Evolutionary conservation across 2,113 vertebrate genomes (phyloP).

Genomic region (Gadus chalcogrammus): DNA sequence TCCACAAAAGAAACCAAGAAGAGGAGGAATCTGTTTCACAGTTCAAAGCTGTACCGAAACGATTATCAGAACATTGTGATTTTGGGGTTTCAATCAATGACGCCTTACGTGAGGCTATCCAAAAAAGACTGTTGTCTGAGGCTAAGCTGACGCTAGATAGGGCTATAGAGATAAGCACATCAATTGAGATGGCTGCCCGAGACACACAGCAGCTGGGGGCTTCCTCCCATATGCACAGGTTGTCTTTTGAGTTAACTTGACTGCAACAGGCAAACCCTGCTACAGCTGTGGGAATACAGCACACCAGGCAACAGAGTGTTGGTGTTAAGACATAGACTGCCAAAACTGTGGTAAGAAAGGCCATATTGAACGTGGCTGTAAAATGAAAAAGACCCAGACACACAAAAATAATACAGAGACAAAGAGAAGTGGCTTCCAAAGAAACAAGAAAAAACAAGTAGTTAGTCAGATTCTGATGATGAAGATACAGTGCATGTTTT

Average conservation of each 20-base stretch:
- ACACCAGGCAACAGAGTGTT: background rate
- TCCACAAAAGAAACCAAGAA: slow-evolving; percentile 28
- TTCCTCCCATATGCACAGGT: slow-evolving; percentile 11
- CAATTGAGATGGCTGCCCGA: slow-evolving; percentile 15
- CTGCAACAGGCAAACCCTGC: too few species aligned
- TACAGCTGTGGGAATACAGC: too few species aligned
- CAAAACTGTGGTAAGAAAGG: slow-evolving; percentile 21
- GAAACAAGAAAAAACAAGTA: too few species aligned
- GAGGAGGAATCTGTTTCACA: slow-evolving; percentile 26
- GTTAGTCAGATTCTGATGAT: too few species aligned
- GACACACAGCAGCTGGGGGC: slow-evolving; percentile 16
- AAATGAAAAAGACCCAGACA: slow-evolving; percentile 7
- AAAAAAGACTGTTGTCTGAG: too few species aligned
- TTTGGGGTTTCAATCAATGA: slow-evolving; percentile 22
- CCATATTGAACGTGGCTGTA: slow-evolving; percentile 22
- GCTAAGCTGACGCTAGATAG: background rate
- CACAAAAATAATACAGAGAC: too few species aligned
- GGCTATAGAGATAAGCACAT: slow-evolving; percentile 9
- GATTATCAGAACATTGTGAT: slow-evolving; percentile 27
- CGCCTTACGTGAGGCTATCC: slow-evolving; percentile 2
- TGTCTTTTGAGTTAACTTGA: slow-evolving; percentile 10
- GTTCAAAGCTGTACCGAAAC: slow-evolving; percentile 17
- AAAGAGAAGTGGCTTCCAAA: too few species aligned
- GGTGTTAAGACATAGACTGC: background rate
- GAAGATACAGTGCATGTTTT: slow-evolving; percentile 1